Evolutionary conservation across 1,140 invertebrate species (phyloP).

Genomic region (Doryteuthis pealeii): DNA sequence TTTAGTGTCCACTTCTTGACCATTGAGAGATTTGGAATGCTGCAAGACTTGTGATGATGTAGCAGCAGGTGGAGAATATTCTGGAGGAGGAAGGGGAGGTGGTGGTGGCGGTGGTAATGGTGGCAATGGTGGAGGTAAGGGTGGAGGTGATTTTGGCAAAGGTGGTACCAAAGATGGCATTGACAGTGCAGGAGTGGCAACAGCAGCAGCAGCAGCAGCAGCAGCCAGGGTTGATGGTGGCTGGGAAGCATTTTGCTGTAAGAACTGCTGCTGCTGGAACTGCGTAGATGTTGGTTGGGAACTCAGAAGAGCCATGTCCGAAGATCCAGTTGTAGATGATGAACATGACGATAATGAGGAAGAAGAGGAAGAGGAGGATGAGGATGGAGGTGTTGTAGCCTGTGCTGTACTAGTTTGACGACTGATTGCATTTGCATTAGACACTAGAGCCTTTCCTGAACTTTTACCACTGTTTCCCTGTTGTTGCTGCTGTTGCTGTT

Average conservation of each 20-base stretch:
- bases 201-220: not conserved
- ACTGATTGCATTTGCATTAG: not conserved
- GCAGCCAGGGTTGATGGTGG: not conserved
- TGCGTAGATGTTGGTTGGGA: not conserved
- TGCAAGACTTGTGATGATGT: slow-evolving; percentile 3
- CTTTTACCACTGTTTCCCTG: slow-evolving; percentile 15
- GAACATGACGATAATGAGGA: slow-evolving; percentile 12
- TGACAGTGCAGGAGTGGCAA: not conserved
- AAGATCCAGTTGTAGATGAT: slow-evolving; percentile 18
- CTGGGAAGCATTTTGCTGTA: not conserved
- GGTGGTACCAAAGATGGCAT: slow-evolving; percentile 10
- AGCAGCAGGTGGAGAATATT: slow-evolving; percentile 53
- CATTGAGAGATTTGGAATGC: slow-evolving; percentile 2
- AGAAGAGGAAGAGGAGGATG: not conserved
- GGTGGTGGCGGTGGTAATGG: slow-evolving; percentile 48
- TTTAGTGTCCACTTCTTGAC: slow-evolving; percentile 5
- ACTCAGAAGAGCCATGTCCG: slow-evolving; percentile 15
- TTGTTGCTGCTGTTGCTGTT: not conserved
- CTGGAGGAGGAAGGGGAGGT: slow-evolving; percentile 47
- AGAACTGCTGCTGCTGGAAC: not conserved
- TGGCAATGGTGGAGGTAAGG: slow-evolving; percentile 12
- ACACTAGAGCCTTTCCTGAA: slow-evolving; percentile 4
- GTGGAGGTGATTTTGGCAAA: slow-evolving; percentile 23
- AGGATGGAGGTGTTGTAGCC: slow-evolving; percentile 1
- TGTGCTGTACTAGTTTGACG: not conserved